Percentiles rank a stretch among this genome's conserved stretches.
Evolutionary conservation across 2,888 invertebrate species (phyloP).

Genomic region (Linyphia triangularis): DNA sequence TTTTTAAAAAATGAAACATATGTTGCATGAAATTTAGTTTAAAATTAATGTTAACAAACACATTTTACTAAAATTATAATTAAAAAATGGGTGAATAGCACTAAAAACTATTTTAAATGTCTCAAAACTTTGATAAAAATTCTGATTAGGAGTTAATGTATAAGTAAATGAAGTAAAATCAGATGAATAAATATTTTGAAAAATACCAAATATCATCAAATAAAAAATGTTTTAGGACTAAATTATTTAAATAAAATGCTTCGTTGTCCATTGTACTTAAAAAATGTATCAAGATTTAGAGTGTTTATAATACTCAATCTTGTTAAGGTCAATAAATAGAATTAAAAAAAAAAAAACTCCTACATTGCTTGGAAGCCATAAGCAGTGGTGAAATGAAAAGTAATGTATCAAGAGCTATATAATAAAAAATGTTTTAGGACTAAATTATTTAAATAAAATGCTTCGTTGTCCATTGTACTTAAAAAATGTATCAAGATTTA

Average conservation of each 20-base stretch:
- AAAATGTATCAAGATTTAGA: too few relatives aligned
- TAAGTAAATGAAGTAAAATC: not conserved
- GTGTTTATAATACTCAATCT: too few relatives aligned
- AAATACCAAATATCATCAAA: not conserved
- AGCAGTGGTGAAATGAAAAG: not conserved
- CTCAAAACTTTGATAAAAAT: not conserved
- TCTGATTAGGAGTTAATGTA: conserved; percentile 10
- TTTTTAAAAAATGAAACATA: too few relatives aligned
- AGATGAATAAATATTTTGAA: not conserved
- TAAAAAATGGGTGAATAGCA: not conserved
- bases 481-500: too few relatives aligned
- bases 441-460: not conserved
- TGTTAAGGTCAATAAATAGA: too few relatives aligned
- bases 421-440: not conserved
- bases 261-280: too few relatives aligned
- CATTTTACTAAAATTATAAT: not conserved
- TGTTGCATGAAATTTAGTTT: too few relatives aligned
- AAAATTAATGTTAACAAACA: too few relatives aligned
- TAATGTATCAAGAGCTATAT: not conserved
- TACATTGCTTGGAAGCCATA: not conserved
- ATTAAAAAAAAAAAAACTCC: too few relatives aligned
- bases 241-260: not conserved
- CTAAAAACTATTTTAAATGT: not conserved
- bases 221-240: not conserved
- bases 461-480: too few relatives aligned